phyloP scores from a whole-genome alignment of 2,797 vertebrate species.

The Sparidentex hasta region DNA sequence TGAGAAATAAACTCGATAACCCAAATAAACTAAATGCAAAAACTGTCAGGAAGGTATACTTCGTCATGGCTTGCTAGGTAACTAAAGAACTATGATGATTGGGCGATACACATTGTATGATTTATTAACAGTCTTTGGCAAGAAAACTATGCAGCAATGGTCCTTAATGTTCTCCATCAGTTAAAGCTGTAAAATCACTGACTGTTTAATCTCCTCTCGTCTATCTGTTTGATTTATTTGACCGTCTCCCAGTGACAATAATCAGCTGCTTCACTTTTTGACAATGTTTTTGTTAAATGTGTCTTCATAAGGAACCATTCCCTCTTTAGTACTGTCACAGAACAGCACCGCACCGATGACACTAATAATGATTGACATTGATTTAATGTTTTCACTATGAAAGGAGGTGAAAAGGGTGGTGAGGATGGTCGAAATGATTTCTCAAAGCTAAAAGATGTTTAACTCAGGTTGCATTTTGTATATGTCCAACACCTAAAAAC shows the following conservation, averaged over 20 bases:
- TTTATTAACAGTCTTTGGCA: background rate
- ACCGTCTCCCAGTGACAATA: background rate
- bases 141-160: too few relatives aligned
- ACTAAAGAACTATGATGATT: background rate
- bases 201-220: background rate
- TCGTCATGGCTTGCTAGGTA: too few relatives aligned
- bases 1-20: background rate
- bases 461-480: background rate
- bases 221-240: background rate
- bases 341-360: background rate
- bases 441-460: background rate
- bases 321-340: background rate
- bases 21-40: background rate
- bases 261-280: background rate
- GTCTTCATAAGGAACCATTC: background rate
- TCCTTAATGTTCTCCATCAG: too few relatives aligned
- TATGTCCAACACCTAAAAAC: background rate
- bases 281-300: background rate
- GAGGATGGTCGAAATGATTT: background rate
- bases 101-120: background rate
- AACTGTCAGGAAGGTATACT: background rate
- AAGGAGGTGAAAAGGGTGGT: background rate
- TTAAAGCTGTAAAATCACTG: background rate
- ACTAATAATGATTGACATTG: background rate
- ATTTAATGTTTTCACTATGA: background rate